A percentile compares a stretch with the other conserved stretches of the same genome.
Evolutionary conservation across 2,888 invertebrate genomes (phyloP).

Genomic region (Xestobium rufovillosum): DNA sequence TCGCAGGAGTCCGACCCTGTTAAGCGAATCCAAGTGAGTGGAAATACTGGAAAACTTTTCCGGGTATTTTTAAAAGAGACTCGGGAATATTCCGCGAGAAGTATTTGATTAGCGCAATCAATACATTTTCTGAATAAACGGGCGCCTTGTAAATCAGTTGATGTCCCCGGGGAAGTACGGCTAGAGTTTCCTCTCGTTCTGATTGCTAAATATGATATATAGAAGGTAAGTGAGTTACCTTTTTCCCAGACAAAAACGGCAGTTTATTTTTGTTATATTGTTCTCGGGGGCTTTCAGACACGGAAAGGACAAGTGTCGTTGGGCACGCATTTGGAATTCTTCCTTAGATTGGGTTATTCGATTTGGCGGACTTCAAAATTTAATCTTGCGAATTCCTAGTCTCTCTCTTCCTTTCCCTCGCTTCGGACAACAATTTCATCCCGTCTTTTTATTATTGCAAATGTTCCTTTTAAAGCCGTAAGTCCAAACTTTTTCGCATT

Average conservation of each 20-base stretch:
- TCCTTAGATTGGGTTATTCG: too few relatives aligned
- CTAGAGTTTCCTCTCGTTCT: conserved; percentile 3
- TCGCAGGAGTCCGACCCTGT: too few relatives aligned
- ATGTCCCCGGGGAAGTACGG: not conserved
- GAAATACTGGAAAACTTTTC: too few relatives aligned
- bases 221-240: conserved; percentile 14
- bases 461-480: too few relatives aligned
- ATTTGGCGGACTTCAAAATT: too few relatives aligned
- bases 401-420: too few relatives aligned
- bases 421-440: too few relatives aligned
- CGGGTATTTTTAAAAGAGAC: not conserved
- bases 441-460: too few relatives aligned
- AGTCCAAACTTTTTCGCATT: too few relatives aligned
- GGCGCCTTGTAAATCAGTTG: not conserved
- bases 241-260: conserved; percentile 9
- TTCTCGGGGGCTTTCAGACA: conserved; percentile 12
- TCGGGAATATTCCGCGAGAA: conserved; percentile 4
- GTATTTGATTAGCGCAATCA: conserved; percentile 10
- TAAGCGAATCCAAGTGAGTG: too few relatives aligned
- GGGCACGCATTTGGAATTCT: too few relatives aligned
- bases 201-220: conserved; percentile 17
- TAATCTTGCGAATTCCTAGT: too few relatives aligned
- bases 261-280: conserved; percentile 16
- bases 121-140: conserved; percentile 8
- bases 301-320: conserved; percentile 9